phyloP scores from a whole-genome alignment of 2,888 invertebrate species.

The Acanthacorydalis orientalis region DNA sequence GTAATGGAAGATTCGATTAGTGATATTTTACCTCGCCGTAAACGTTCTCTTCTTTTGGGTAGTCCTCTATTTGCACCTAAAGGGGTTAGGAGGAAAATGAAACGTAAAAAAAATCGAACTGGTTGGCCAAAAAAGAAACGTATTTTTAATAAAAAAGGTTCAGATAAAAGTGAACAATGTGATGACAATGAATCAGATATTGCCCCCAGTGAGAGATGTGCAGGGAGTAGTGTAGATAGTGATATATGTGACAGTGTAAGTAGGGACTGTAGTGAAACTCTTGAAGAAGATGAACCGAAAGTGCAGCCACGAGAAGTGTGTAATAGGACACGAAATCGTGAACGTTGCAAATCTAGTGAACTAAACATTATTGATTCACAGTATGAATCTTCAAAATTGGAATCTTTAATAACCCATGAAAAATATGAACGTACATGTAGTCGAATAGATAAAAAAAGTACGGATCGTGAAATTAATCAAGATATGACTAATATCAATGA shows the following conservation, averaged over 20 bases:
- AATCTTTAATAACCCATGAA: too few relatives aligned
- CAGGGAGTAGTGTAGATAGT: background rate
- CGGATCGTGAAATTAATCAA: too few relatives aligned
- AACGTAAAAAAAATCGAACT: conserved; percentile 58
- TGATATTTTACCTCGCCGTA: background rate
- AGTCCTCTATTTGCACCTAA: conserved; percentile 14
- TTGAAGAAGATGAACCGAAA: background rate
- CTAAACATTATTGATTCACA: too few relatives aligned
- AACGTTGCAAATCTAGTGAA: too few relatives aligned
- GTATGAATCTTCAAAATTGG: too few relatives aligned
- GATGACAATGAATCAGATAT: conserved; percentile 6
- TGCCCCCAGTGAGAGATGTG: background rate
- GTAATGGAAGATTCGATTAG: conserved; percentile 22
- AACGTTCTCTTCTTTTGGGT: conserved; percentile 19
- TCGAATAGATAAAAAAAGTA: too few relatives aligned
- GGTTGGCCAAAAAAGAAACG: conserved; percentile 58
- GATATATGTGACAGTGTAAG: background rate
- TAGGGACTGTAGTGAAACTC: background rate
- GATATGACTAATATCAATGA: too few relatives aligned
- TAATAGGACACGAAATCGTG: too few relatives aligned
- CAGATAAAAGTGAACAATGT: conserved; percentile 15
- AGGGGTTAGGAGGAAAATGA: conserved; percentile 28
- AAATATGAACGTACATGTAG: too few relatives aligned
- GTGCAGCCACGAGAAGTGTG: too few relatives aligned
- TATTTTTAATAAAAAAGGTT: conserved; percentile 20